These are phyloP conservation scores for Pampus argenteus DNA, from an alignment of 2,797 vertebrate species.

Conservation along the genomic window DNA sequence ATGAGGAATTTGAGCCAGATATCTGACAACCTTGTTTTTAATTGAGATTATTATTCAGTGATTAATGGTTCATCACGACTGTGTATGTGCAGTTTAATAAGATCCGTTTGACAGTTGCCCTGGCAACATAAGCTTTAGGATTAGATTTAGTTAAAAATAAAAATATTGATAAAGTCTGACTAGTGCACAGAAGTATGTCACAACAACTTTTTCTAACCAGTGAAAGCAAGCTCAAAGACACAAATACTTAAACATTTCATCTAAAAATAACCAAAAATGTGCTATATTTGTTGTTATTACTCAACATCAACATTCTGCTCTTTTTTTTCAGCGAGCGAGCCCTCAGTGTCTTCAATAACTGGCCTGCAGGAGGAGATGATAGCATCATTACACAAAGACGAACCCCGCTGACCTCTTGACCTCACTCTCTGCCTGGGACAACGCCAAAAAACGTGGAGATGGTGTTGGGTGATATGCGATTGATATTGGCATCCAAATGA, in stretches of 20 bases:
- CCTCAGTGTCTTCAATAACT: constrained; percentile 10
- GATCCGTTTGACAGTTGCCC: background rate
- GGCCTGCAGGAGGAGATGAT: constrained; percentile 42
- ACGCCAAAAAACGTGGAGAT: constrained; percentile 40
- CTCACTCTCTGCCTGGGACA: constrained; percentile 18
- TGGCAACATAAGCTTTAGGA: background rate
- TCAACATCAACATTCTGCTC: too few species aligned
- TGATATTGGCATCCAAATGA: constrained; percentile 55
- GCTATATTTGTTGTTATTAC: too few species aligned
- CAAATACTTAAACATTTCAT: background rate
- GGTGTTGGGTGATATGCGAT: constrained; percentile 37
- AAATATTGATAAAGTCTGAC: background rate
- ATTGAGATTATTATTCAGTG: constrained; percentile 4
- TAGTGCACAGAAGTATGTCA: background rate
- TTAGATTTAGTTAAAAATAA: background rate
- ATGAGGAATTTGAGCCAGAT: constrained; percentile 3
- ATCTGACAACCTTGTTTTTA: constrained; percentile 28
- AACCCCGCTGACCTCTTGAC: constrained; percentile 50
- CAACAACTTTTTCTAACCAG: background rate
- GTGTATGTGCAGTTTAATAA: background rate
- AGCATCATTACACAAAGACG: constrained; percentile 51
- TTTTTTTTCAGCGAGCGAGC: background rate
- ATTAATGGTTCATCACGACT: background rate
- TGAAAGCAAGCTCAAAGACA: background rate
- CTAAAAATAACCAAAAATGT: background rate